phyloP scores from a whole-genome alignment of 1,140 invertebrate species.

The Achatina immaculata region DNA sequence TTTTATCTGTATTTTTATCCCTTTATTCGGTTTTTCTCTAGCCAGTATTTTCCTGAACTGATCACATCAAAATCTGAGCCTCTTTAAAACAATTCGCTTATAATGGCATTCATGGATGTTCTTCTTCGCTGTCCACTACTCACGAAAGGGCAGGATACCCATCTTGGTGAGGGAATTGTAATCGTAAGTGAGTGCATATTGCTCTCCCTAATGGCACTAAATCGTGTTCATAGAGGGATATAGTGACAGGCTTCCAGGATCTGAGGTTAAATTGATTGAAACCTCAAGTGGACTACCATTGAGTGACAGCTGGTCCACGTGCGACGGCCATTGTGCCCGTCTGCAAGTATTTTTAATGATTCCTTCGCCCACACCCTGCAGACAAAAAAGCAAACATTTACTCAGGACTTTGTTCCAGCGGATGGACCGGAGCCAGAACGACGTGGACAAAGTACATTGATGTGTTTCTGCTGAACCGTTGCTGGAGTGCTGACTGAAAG shows the following conservation, averaged over 20 bases:
- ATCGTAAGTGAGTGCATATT: neutral
- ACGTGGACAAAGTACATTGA: neutral
- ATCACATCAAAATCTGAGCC: too few species aligned
- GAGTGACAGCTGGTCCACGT: slow-evolving; percentile 1
- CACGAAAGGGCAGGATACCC: too few species aligned
- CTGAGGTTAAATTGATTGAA: slow-evolving; percentile 7
- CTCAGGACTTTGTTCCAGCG: neutral
- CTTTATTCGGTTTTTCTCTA: too few species aligned
- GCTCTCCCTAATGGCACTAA: neutral
- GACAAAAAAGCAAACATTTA: neutral
- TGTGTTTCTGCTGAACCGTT: too few species aligned
- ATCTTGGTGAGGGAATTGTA: neutral
- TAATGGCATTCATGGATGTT: too few species aligned
- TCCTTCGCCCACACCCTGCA: neutral
- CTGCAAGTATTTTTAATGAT: neutral
- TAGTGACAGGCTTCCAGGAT: neutral
- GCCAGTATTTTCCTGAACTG: too few species aligned
- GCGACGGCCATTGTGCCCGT: neutral
- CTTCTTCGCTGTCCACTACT: too few species aligned
- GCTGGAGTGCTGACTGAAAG: too few species aligned
- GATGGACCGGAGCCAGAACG: neutral
- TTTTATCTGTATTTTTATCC: too few species aligned
- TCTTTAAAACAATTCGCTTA: too few species aligned
- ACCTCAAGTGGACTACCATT: slow-evolving; percentile 6
- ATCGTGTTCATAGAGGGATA: neutral